Conservation (phyloP, 2,113 vertebrate species). For the Delphinapterus leucas region DNA sequence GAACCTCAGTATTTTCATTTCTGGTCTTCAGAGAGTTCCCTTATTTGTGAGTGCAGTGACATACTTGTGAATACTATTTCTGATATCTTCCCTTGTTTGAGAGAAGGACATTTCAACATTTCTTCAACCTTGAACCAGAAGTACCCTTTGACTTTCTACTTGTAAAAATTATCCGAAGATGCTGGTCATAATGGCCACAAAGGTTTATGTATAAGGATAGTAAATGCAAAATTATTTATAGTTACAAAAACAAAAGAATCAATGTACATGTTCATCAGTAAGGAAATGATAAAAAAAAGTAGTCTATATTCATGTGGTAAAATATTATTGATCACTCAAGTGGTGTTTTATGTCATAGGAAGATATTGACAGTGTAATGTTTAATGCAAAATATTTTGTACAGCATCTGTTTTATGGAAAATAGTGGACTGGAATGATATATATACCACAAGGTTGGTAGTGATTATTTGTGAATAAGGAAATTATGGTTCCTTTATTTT, state of each 20-base stretch:
- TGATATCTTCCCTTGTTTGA: background rate
- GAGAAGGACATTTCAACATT: background rate
- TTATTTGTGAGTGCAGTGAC: background rate
- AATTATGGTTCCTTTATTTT: background rate
- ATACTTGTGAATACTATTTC: background rate
- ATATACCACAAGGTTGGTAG: background rate
- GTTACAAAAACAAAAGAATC: background rate
- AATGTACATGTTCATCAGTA: background rate
- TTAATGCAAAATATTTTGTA: background rate
- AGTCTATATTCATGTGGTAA: background rate
- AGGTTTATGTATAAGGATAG: background rate
- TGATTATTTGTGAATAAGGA: background rate
- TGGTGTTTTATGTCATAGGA: background rate
- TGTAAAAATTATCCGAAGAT: background rate
- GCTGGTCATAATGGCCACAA: background rate
- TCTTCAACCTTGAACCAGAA: background rate
- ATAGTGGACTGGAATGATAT: background rate
- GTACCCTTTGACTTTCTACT: background rate
- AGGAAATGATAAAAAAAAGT: background rate
- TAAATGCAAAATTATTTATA: background rate
- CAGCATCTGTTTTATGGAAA: background rate
- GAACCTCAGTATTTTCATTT: constrained; percentile 1
- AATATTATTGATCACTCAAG: background rate
- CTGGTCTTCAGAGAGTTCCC: background rate
- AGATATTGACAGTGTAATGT: background rate